Conservation (phyloP, 2,888 invertebrate genomes). For the Harpalus rufipes region DNA sequence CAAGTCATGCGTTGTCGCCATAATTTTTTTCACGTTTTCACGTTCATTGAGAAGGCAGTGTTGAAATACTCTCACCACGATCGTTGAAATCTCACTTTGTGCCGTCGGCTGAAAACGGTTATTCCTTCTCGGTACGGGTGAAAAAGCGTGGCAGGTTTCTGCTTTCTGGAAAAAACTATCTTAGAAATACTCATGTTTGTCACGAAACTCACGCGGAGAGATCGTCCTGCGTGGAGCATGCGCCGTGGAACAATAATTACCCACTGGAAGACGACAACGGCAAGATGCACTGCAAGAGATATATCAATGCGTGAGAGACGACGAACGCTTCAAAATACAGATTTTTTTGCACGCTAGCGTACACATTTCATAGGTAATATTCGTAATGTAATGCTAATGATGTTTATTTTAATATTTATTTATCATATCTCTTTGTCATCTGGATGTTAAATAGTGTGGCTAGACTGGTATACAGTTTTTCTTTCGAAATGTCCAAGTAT, state of each 20-base stretch:
- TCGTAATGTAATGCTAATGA: too few relatives aligned
- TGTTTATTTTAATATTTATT: too few relatives aligned
- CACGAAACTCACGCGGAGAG: slow-evolving; percentile 35
- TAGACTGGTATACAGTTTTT: too few relatives aligned
- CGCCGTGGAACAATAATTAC: slow-evolving; percentile 32
- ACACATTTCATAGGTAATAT: neutral
- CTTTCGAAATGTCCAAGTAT: too few relatives aligned
- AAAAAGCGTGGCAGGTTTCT: slow-evolving; percentile 48
- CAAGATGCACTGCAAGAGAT: neutral
- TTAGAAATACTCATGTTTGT: slow-evolving; percentile 61
- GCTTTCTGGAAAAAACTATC: slow-evolving; percentile 56
- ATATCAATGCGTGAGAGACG: slow-evolving; percentile 18
- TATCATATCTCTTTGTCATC: too few relatives aligned
- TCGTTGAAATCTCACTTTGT: slow-evolving; percentile 17
- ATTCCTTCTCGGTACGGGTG: slow-evolving; percentile 51
- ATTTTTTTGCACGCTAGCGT: neutral
- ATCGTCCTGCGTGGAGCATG: slow-evolving; percentile 19
- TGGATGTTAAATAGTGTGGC: too few relatives aligned
- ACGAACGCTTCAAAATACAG: neutral
- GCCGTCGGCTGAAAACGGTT: slow-evolving; percentile 52
- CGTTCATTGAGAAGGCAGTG: neutral
- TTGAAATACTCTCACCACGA: slow-evolving; percentile 3
- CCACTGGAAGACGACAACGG: slow-evolving; percentile 21
- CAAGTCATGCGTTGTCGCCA: too few relatives aligned
- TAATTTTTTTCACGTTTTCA: too few relatives aligned